A percentile compares a stretch with the other conserved stretches of the same genome.
Evolutionary conservation across 2,888 invertebrate species (phyloP).

Genomic region (Cybosia mesomella): DNA sequence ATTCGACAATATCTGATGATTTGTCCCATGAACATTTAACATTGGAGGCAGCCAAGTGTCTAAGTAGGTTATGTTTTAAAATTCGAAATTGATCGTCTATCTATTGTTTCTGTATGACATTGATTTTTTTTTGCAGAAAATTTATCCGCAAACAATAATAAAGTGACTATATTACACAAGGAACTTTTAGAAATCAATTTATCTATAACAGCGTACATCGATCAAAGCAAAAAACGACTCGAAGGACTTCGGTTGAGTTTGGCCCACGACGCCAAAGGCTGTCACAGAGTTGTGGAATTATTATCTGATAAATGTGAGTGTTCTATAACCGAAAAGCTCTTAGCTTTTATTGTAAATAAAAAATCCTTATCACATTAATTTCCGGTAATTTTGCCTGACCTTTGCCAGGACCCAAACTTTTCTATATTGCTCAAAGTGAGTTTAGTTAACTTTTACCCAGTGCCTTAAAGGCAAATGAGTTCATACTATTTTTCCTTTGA

Average conservation of each 20-base stretch:
- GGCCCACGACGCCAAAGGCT: conserved; percentile 72
- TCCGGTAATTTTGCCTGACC: too few relatives aligned
- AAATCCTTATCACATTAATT: too few relatives aligned
- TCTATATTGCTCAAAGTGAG: too few relatives aligned
- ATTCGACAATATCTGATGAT: conserved; percentile 80
- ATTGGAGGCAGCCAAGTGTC: conserved; percentile 72
- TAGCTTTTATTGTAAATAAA: not conserved
- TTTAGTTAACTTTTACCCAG: too few relatives aligned
- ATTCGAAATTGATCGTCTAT: conserved; percentile 67
- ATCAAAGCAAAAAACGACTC: conserved; percentile 75
- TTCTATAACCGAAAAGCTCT: not conserved
- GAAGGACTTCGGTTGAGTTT: conserved; percentile 66
- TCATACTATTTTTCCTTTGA: too few relatives aligned
- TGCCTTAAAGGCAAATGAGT: too few relatives aligned
- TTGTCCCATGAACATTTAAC: conserved; percentile 75
- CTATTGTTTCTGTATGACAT: conserved; percentile 65
- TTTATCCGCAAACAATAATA: conserved; percentile 71
- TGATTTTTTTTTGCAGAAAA: conserved; percentile 67
- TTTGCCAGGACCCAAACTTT: too few relatives aligned
- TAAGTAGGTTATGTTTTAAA: conserved; percentile 82
- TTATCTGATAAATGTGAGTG: conserved; percentile 74
- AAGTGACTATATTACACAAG: conserved; percentile 72
- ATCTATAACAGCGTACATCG: conserved; percentile 76
- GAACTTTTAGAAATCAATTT: conserved; percentile 82
- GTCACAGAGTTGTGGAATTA: conserved; percentile 75